A percentile compares a stretch with the other conserved stretches of the same genome.
Evolutionary conservation across 2,113 vertebrate species (phyloP).

Genomic region (Gnathonemus longibarbis): DNA sequence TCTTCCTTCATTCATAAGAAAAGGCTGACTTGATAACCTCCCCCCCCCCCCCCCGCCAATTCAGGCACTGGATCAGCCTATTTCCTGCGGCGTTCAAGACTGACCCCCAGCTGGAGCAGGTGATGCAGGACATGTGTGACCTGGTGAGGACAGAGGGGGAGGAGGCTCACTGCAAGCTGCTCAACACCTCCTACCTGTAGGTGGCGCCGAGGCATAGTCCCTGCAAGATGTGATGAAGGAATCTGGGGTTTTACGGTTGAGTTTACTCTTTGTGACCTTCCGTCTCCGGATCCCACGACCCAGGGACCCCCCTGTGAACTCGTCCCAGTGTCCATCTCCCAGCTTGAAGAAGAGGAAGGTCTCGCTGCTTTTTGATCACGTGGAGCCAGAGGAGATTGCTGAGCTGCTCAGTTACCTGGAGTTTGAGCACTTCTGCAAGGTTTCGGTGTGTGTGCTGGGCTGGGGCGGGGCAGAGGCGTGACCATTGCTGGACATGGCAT

Average conservation of each 20-base stretch:
- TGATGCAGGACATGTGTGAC: slow-evolving; percentile 70
- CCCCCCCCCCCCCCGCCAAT: neutral
- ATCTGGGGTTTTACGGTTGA: neutral
- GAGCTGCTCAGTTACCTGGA: slow-evolving; percentile 82
- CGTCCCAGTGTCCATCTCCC: slow-evolving; percentile 61
- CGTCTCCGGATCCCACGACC: neutral
- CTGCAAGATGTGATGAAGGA: neutral
- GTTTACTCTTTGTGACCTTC: neutral
- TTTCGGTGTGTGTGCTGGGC: slow-evolving; percentile 67
- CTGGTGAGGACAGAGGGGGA: slow-evolving; percentile 59
- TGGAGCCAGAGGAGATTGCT: slow-evolving; percentile 76
- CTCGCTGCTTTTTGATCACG: slow-evolving; percentile 85
- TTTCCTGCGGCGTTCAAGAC: slow-evolving; percentile 69
- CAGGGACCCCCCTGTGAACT: slow-evolving; percentile 50
- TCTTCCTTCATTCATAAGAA: neutral
- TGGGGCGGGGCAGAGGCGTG: neutral
- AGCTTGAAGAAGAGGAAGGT: slow-evolving; percentile 84
- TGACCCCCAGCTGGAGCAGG: slow-evolving; percentile 67
- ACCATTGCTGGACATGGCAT: neutral
- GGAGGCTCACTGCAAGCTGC: slow-evolving; percentile 52
- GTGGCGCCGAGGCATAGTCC: slow-evolving; percentile 26
- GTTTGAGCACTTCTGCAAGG: slow-evolving; percentile 79
- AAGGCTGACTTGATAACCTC: slow-evolving; percentile 13
- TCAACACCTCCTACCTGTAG: slow-evolving; percentile 68
- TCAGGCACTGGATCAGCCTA: slow-evolving; percentile 72